Evolutionary conservation across 1,140 invertebrate species (phyloP).

Genomic region (Coboldia fuscipes): DNA sequence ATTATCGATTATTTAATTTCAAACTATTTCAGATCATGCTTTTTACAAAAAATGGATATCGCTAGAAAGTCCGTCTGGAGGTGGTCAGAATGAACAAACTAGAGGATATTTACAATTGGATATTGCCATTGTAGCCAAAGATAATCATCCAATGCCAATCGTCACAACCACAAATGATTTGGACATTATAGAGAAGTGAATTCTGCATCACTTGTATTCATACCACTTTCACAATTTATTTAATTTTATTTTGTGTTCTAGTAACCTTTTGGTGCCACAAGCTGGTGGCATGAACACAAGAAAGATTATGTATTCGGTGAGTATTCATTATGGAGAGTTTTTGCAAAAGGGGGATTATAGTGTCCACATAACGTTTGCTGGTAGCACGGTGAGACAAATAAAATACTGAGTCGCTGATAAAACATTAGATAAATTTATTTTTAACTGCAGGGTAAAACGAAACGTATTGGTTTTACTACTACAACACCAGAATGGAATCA

Average conservation of each 20-base stretch:
- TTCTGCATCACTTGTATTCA: slow-evolving; percentile 7
- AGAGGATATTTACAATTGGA: slow-evolving; percentile 59
- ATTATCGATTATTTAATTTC: neutral
- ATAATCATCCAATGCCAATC: slow-evolving; percentile 31
- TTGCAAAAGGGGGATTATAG: slow-evolving; percentile 12
- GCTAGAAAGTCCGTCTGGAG: slow-evolving; percentile 35
- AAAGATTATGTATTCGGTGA: slow-evolving; percentile 16
- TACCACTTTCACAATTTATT: neutral
- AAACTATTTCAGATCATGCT: slow-evolving; percentile 33
- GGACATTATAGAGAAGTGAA: slow-evolving; percentile 59
- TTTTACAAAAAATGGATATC: slow-evolving; percentile 67
- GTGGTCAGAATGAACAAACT: slow-evolving; percentile 26
- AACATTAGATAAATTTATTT: slow-evolving; percentile 13
- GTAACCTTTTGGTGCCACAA: slow-evolving; percentile 46
- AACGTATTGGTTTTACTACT: too few relatives aligned
- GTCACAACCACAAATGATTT: slow-evolving; percentile 30
- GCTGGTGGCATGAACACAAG: slow-evolving; percentile 18
- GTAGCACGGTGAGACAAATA: slow-evolving; percentile 11
- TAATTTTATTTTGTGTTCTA: slow-evolving; percentile 13
- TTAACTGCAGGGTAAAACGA: slow-evolving; percentile 21
- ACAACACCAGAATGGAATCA: slow-evolving; percentile 23
- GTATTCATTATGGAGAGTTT: slow-evolving; percentile 12
- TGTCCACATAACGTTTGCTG: slow-evolving; percentile 21
- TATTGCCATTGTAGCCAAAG: slow-evolving; percentile 42
- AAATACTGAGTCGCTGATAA: too few relatives aligned